These are phyloP conservation scores for Riparia riparia DNA, from an alignment of 2,113 vertebrate species.

Conservation along the genomic window DNA sequence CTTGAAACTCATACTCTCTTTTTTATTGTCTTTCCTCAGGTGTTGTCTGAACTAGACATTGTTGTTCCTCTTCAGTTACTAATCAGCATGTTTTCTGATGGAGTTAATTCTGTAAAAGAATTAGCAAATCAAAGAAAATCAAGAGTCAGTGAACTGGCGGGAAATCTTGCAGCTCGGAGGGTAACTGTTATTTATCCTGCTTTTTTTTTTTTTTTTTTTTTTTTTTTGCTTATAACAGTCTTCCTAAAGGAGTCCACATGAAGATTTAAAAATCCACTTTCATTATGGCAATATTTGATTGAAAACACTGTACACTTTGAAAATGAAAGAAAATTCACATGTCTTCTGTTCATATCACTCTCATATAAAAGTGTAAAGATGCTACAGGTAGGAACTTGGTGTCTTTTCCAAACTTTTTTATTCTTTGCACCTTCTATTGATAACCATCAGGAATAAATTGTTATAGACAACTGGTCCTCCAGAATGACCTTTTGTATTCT, in stretches of 20 bases:
- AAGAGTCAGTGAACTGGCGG: slow-evolving; percentile 84
- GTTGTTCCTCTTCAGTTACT: slow-evolving; percentile 95
- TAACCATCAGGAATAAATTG: neutral
- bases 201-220: neutral
- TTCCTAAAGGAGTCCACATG: neutral
- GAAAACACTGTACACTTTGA: neutral
- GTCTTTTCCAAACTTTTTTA: neutral
- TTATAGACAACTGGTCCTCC: neutral
- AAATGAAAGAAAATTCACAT: neutral
- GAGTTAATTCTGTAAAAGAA: slow-evolving; percentile 98
- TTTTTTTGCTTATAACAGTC: neutral
- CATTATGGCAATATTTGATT: neutral
- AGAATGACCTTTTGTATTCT: neutral
- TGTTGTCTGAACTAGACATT: slow-evolving; percentile 96
- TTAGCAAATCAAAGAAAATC: slow-evolving; percentile 95
- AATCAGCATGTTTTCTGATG: slow-evolving; percentile 99
- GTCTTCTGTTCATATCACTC: neutral
- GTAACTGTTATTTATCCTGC: slow-evolving; percentile 75
- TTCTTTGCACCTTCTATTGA: neutral
- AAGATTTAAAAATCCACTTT: neutral
- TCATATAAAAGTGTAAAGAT: neutral
- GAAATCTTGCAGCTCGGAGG: slow-evolving; percentile 88
- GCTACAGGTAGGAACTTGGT: neutral
- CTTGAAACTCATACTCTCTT: slow-evolving; percentile 20
- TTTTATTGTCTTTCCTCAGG: slow-evolving; percentile 75